Conservation (phyloP, 2,888 invertebrate genomes). For the Drosophila robusta region DNA sequence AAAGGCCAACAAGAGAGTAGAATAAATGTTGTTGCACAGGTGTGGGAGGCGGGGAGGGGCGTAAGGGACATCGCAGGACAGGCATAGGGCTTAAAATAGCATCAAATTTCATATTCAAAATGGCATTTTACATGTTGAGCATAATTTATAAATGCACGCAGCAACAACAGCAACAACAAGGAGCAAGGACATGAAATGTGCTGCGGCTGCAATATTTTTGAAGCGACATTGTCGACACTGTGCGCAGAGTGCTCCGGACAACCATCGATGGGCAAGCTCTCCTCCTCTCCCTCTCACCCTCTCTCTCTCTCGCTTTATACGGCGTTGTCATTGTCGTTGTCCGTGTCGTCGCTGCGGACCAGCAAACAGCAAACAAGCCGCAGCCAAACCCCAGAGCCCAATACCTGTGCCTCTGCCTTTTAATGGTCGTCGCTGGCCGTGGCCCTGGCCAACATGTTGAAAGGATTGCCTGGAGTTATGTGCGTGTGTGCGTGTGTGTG, state of each 20-base stretch:
- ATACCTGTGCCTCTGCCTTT: slow-evolving; percentile 51
- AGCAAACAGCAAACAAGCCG: slow-evolving; percentile 77
- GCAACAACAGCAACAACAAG: slow-evolving; percentile 28
- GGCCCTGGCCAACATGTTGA: slow-evolving; percentile 68
- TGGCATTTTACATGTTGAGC: slow-evolving; percentile 85
- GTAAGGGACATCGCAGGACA: slow-evolving; percentile 1
- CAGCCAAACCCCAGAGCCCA: slow-evolving; percentile 42
- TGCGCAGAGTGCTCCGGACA: slow-evolving; percentile 9
- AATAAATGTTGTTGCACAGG: too few relatives aligned
- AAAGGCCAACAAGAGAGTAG: slow-evolving; percentile 29
- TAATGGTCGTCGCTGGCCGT: slow-evolving; percentile 61
- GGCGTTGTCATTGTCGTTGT: slow-evolving; percentile 38
- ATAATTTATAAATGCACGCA: slow-evolving; percentile 84
- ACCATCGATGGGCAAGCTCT: slow-evolving; percentile 57
- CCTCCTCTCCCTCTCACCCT: neutral
- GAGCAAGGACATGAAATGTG: slow-evolving; percentile 66
- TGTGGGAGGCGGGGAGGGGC: slow-evolving; percentile 2
- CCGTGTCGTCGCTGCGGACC: slow-evolving; percentile 64
- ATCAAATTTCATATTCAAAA: slow-evolving; percentile 85
- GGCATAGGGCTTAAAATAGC: slow-evolving; percentile 80
- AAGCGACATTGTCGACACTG: slow-evolving; percentile 79
- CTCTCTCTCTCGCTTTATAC: neutral
- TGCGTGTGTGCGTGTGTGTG: slow-evolving; percentile 44
- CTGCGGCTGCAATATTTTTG: slow-evolving; percentile 78
- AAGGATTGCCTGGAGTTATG: slow-evolving; percentile 73